Percentiles rank a stretch among this genome's conserved stretches.
Evolutionary conservation across 1,140 invertebrate species (phyloP).

Genomic region (Stratiolaelaps scimitus): DNA sequence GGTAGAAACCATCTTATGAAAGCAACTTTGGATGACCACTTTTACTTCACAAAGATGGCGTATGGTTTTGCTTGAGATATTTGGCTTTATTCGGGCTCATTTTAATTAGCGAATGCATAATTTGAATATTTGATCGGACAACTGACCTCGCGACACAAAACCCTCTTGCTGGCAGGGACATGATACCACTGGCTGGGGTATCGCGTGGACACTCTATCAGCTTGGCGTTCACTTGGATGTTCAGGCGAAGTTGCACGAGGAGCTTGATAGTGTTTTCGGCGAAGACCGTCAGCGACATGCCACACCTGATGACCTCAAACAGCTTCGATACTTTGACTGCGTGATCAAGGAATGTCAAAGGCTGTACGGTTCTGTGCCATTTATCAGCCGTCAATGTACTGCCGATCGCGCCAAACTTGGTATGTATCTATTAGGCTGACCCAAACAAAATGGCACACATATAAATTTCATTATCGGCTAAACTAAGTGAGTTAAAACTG

Average conservation of each 20-base stretch:
- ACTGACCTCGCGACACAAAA: too few species aligned
- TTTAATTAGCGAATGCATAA: too few species aligned
- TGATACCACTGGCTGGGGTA: conserved; percentile 68
- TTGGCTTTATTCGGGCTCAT: too few species aligned
- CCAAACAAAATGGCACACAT: too few species aligned
- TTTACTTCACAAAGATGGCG: too few species aligned
- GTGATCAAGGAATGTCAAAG: conserved; percentile 14
- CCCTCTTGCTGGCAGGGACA: conserved; percentile 52
- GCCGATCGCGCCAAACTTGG: neutral
- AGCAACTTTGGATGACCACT: too few species aligned
- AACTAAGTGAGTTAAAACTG: too few species aligned
- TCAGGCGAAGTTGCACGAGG: conserved; percentile 60
- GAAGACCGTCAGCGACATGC: conserved; percentile 55
- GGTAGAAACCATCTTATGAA: too few species aligned
- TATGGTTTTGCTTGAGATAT: too few species aligned
- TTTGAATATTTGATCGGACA: too few species aligned
- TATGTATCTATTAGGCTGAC: too few species aligned
- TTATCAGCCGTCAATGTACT: neutral
- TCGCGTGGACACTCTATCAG: conserved; percentile 53
- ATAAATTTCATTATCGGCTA: too few species aligned
- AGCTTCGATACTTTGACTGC: neutral
- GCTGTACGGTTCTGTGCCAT: neutral
- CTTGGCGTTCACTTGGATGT: conserved; percentile 61
- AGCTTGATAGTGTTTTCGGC: conserved; percentile 66
- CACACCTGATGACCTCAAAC: neutral